Percentiles rank a stretch among this genome's conserved stretches.
Evolutionary conservation across 2,888 invertebrate species (phyloP).

Genomic region (Eilema caniola): DNA sequence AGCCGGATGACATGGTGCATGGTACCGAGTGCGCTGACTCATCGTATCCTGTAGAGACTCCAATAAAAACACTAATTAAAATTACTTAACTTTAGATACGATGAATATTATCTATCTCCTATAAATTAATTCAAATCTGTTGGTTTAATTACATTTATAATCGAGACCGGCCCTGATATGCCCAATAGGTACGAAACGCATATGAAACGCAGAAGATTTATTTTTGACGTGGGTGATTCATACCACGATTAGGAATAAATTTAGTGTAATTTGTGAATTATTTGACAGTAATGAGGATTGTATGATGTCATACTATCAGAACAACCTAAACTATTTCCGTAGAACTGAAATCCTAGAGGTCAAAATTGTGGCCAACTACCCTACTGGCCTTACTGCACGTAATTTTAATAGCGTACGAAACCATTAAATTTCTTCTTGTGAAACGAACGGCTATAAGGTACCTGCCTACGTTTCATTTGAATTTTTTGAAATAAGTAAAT

Average conservation of each 20-base stretch:
- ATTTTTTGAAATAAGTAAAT: slow-evolving; percentile 5
- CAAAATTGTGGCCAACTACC: too few relatives aligned
- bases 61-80: slow-evolving; percentile 14
- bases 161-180: neutral
- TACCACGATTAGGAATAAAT: too few relatives aligned
- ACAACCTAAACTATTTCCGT: too few relatives aligned
- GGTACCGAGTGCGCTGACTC: slow-evolving; percentile 33
- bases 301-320: too few relatives aligned
- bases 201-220: too few relatives aligned
- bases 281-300: neutral
- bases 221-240: too few relatives aligned
- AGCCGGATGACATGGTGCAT: slow-evolving; percentile 56
- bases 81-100: slow-evolving; percentile 10
- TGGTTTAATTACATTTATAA: neutral
- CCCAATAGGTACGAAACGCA: too few relatives aligned
- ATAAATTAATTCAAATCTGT: neutral
- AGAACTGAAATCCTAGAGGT: too few relatives aligned
- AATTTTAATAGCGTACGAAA: neutral
- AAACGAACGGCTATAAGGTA: neutral
- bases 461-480: neutral
- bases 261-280: neutral
- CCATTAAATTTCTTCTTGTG: too few relatives aligned
- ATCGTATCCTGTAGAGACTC: slow-evolving; percentile 13
- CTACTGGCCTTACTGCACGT: too few relatives aligned
- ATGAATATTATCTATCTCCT: slow-evolving; percentile 4